Evolutionary conservation across 2,888 invertebrate species (phyloP), one percentile per base, ranked within the genome.

Genomic region (Volucella bombylans): DNA sequence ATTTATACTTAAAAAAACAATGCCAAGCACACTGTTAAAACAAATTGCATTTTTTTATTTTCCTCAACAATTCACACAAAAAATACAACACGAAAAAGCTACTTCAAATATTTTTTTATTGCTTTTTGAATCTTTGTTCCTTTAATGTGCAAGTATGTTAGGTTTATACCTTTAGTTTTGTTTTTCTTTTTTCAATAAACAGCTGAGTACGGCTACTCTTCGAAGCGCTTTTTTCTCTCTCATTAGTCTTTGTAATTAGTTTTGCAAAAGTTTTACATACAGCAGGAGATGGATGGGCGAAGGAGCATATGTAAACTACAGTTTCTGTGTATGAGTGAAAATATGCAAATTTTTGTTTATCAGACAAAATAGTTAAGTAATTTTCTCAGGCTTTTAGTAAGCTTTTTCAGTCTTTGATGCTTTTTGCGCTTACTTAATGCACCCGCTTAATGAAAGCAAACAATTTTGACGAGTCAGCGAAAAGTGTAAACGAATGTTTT

Each of bases 381-480:
- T 79, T 65, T 65, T n/a, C 45, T 49, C 47, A 38, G 71, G 82
- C 78, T 82, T 82, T 81, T 49, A 41, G 31, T 38, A 18, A 78
- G 77, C 77, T 78, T 82, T 77, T 38, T 14, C 41, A 54, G 59
- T 39, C 41, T 71, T 65, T 54, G 45, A 78, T 77, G 69, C 68
- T 50, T 81, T 23, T 41, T 67, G 39, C 71, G 82, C 78, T 65
- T 77, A 65, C 65, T 54, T 61, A 71, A 67, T 52, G 1, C 65
- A 65, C 71, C 64, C 50, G 12, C 64, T 57, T 45, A 65, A 64
- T 65, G 64, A 43, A 69, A 61, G 77, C 64, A 71, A 59, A 77
- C 71, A 82, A 65, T 71, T 77, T 65, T 65, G 65, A 61, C 65
- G 65, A 78, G 64, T 78, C 77, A 82, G 82, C 82, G 23, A 67